Conservation (phyloP, 2,888 invertebrate genomes). For the Temnothorax ravouxi region DNA sequence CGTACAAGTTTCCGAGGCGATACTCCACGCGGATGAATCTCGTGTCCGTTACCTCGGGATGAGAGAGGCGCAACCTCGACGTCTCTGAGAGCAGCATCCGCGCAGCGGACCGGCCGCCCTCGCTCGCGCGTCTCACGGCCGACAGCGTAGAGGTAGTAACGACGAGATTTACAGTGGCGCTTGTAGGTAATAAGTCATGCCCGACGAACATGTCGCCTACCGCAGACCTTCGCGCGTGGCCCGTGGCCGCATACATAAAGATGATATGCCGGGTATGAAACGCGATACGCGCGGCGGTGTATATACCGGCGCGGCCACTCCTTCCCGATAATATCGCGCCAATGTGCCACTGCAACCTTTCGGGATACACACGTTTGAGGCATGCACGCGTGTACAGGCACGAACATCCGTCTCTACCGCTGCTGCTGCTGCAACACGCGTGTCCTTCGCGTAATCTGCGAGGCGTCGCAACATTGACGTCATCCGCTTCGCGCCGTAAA, state of each 20-base stretch:
- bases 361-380: constrained; percentile 48
- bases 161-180: constrained; percentile 82
- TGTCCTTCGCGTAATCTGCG: constrained; percentile 14
- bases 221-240: constrained; percentile 80
- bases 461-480: neutral
- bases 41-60: constrained; percentile 12
- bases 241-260: constrained; percentile 72
- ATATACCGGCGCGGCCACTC: constrained; percentile 75
- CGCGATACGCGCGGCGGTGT: constrained; percentile 75
- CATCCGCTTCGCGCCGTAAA: constrained; percentile 6
- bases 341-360: constrained; percentile 74
- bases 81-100: constrained; percentile 56
- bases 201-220: constrained; percentile 82
- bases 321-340: constrained; percentile 80
- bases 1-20: neutral
- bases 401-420: neutral
- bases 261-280: constrained; percentile 75
- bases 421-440: constrained; percentile 8
- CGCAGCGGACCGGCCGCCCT: constrained; percentile 63
- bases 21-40: constrained; percentile 36
- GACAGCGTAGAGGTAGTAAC: constrained; percentile 70
- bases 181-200: constrained; percentile 84
- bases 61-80: constrained; percentile 4
- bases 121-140: constrained; percentile 59
- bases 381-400: constrained; percentile 41